phyloP scores from a whole-genome alignment of 2,797 vertebrate species.

The Mycteria americana region DNA sequence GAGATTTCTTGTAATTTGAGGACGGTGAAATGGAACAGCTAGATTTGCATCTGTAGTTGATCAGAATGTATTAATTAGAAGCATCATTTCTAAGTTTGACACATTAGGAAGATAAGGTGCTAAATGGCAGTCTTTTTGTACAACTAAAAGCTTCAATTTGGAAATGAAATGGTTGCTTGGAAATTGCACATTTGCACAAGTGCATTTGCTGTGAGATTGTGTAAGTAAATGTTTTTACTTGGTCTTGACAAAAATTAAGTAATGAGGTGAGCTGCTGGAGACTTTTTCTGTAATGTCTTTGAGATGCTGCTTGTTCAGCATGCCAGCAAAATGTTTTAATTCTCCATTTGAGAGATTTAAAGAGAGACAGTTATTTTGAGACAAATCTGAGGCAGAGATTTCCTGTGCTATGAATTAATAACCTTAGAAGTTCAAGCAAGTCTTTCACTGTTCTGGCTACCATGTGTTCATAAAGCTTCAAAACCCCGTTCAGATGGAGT shows the following conservation, averaged over 20 bases:
- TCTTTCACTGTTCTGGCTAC: not conserved
- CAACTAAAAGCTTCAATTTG: not conserved
- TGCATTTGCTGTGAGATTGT: not conserved
- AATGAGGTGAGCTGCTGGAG: not conserved
- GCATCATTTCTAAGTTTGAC: not conserved
- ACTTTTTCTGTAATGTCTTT: not conserved
- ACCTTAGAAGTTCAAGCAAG: not conserved
- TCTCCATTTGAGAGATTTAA: not conserved
- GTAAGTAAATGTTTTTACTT: not conserved
- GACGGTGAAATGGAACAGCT: not conserved
- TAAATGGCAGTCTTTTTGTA: not conserved
- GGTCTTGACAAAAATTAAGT: not conserved
- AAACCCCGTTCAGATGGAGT: not conserved
- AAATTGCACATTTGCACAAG: not conserved
- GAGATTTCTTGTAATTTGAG: not conserved
- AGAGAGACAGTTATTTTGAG: not conserved
- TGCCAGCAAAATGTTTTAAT: not conserved
- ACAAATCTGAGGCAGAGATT: conserved; percentile 8
- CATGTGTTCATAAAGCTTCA: not conserved
- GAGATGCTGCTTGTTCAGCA: not conserved
- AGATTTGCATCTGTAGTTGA: not conserved
- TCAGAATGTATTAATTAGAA: not conserved
- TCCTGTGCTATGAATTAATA: not conserved
- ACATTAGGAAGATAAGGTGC: not conserved
- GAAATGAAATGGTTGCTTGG: not conserved